Conservation (phyloP, 2,113 vertebrate species). For the Oplegnathus fasciatus region DNA sequence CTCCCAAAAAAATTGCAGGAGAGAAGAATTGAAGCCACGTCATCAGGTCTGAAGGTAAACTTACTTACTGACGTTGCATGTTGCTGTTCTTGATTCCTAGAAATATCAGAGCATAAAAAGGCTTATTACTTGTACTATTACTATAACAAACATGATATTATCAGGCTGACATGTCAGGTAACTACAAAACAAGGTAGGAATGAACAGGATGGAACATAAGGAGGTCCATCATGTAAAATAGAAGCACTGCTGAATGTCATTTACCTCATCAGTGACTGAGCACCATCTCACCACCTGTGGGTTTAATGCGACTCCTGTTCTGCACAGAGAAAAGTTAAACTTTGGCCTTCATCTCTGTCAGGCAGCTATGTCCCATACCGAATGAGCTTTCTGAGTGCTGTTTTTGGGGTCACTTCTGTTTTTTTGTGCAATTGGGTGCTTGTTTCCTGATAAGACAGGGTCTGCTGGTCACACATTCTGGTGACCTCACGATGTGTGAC, state of each 20-base stretch:
- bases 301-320: conserved; percentile 21
- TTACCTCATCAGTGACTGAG: conserved; percentile 4
- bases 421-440: conserved; percentile 24
- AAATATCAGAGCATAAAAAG: not conserved
- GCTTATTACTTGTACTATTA: not conserved
- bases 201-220: not conserved
- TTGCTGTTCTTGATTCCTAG: not conserved
- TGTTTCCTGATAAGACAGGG: conserved; percentile 32
- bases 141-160: not conserved
- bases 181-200: not conserved
- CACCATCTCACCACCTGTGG: conserved; percentile 1
- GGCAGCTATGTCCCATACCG: not conserved
- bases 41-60: not conserved
- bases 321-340: conserved; percentile 33
- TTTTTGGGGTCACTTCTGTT: conserved; percentile 31
- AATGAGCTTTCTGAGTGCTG: conserved; percentile 21
- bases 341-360: conserved; percentile 21
- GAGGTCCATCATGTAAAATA: conserved; percentile 8
- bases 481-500: conserved; percentile 6
- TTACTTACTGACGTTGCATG: not conserved
- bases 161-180: not conserved
- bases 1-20: not conserved
- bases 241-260: not conserved
- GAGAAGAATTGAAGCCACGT: not conserved
- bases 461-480: not conserved